Base-by-base conservation (phyloP, 1,140 invertebrate species). In the Aphidius gifuensis region DNA sequence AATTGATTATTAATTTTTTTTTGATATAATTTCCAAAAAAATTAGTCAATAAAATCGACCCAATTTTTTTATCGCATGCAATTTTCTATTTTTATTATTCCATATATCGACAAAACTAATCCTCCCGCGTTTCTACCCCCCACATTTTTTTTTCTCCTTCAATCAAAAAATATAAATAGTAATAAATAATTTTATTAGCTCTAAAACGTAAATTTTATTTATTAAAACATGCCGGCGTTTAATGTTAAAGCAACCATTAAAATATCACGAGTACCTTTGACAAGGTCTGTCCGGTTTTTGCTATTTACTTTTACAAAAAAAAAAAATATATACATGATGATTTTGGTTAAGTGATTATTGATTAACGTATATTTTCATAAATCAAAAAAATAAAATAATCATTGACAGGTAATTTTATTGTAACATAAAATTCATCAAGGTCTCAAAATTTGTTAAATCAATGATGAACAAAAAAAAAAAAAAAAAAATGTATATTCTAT, bases 71-170 rank as follows among this genome's bases (percentile, higher is more conserved):
- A 67, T 75, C 66, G 74, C 70, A 66, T 74, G 69, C 66, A 23
- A 63, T 54, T 61, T 69, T 72, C 67, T 72, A 71, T 73, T 76
- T 66, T 72, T 68, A 57, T 64, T 64, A 61, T 64, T 60, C 43
- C 64, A 62, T 62, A 67, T 80, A 80, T 80, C 75, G 78, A 79
- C 71, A 78, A 79, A 80, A 80, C 77, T 38, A 55, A 65, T 71
- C 66, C 68, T 71, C 70, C 72, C 69, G 68, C 73, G 66, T 73
- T 72, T 71, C 69, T 49, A 61, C 58, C 61, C 60, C 60, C 51
- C 53, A 21, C 32, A 47, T 43, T 9, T 57, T 55, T 48, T 32
- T 50, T 45, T 51, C 16, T 8, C 42, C 42, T 23, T 53, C n/a
- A 21, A 40, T n/a, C 53, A 40, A 60, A 57, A 39, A 44, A 56